Evolutionary conservation across 1,140 invertebrate genomes (phyloP).

Genomic region (Ctenoplectra terminalis): DNA sequence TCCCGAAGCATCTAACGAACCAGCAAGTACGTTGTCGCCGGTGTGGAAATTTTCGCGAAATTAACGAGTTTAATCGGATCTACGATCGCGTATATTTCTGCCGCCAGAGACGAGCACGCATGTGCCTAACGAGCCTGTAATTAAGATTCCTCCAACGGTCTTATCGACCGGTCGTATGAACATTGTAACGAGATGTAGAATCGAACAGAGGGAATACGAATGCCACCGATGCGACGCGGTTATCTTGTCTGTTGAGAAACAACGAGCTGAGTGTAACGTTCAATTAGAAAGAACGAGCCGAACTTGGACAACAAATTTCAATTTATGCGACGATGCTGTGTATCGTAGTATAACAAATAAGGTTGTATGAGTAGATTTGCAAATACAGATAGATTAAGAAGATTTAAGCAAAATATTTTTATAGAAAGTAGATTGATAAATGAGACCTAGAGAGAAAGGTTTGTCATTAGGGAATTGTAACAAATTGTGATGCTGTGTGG

Average conservation of each 20-base stretch:
- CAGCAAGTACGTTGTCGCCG: not conserved
- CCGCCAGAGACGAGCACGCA: too few relatives aligned
- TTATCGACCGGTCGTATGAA: constrained; percentile 10
- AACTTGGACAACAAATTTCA: not conserved
- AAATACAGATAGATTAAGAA: too few relatives aligned
- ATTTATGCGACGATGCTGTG: not conserved
- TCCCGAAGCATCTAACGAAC: not conserved
- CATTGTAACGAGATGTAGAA: constrained; percentile 11
- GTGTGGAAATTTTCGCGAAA: not conserved
- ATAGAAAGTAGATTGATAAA: too few relatives aligned
- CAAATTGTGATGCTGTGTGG: too few relatives aligned
- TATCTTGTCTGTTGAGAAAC: not conserved
- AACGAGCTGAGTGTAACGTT: not conserved
- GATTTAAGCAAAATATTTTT: too few relatives aligned
- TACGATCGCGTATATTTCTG: not conserved
- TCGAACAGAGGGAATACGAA: not conserved
- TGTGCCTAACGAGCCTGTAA: constrained; percentile 20
- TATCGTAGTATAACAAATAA: not conserved
- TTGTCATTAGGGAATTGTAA: too few relatives aligned
- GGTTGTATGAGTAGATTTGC: too few relatives aligned
- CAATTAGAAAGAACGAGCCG: not conserved
- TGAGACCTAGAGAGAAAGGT: too few relatives aligned
- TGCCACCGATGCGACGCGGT: not conserved
- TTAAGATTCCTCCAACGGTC: not conserved
- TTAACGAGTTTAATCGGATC: not conserved